These are phyloP conservation scores for Campylomormyrus numenius DNA, from an alignment of 2,113 vertebrate species.

Conservation along the genomic window DNA sequence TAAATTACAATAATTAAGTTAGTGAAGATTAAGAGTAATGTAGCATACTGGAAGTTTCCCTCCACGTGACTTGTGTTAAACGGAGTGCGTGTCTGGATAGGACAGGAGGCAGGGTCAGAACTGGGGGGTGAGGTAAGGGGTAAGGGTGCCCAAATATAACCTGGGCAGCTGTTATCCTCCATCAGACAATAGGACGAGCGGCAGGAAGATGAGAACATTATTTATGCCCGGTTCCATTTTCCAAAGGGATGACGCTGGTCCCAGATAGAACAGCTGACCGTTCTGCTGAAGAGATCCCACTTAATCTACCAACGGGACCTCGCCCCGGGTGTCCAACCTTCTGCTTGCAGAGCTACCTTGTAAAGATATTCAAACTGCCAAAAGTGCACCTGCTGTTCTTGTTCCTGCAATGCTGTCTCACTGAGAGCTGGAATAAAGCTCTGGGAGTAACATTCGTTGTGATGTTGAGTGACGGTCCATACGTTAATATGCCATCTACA, in stretches of 20 bases:
- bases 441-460: neutral
- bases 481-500: neutral
- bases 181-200: neutral
- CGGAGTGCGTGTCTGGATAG: neutral
- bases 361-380: neutral
- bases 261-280: neutral
- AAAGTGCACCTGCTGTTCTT: neutral
- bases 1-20: neutral
- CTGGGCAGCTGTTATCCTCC: neutral
- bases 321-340: neutral
- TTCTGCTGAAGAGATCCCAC: neutral
- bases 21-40: neutral
- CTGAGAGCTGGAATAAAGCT: neutral
- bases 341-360: neutral
- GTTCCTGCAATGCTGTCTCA: neutral
- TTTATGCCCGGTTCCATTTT: neutral
- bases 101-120: neutral
- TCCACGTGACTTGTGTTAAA: neutral
- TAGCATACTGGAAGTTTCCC: neutral
- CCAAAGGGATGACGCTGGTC: neutral
- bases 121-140: neutral
- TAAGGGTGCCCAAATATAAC: neutral
- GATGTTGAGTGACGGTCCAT: neutral
- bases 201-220: slow-evolving; percentile 3
- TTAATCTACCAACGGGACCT: neutral